phyloP scores from a whole-genome alignment of 2,113 vertebrate species.

The Oncorhynchus clarkii region DNA sequence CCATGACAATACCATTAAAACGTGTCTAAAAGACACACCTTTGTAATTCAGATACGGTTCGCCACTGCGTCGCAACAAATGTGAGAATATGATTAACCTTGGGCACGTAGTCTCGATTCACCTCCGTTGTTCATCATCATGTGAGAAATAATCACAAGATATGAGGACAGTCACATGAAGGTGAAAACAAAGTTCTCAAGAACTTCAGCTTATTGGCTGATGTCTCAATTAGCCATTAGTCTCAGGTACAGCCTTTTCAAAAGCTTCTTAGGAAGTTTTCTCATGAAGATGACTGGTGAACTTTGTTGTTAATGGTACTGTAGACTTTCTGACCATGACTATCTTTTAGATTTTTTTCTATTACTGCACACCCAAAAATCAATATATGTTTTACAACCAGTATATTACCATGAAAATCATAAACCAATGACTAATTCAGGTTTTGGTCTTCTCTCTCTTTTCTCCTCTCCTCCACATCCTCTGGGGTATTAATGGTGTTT shows the following conservation, averaged over 20 bases:
- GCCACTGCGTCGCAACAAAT: not conserved
- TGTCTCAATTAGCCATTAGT: no score
- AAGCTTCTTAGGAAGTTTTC: no score
- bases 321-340: constrained; percentile 13
- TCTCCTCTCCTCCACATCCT: constrained; percentile 1
- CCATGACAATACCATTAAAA: constrained; percentile 23
- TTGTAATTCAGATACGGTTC: constrained; percentile 16
- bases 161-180: no score
- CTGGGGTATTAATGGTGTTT: constrained; percentile 1
- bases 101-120: no score
- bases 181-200: not conserved
- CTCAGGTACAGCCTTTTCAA: no score
- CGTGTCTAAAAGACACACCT: constrained; percentile 7
- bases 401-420: not conserved
- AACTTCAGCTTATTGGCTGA: not conserved
- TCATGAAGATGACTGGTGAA: no score
- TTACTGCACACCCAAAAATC: no score
- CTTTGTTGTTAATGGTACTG: not conserved
- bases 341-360: not conserved
- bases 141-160: no score
- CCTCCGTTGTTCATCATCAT: not conserved
- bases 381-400: no score
- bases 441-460: constrained; percentile 10
- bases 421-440: constrained; percentile 13
- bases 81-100: no score